Evolutionary conservation across 2,113 vertebrate species (phyloP).

Genomic region (Labeo rohita): DNA sequence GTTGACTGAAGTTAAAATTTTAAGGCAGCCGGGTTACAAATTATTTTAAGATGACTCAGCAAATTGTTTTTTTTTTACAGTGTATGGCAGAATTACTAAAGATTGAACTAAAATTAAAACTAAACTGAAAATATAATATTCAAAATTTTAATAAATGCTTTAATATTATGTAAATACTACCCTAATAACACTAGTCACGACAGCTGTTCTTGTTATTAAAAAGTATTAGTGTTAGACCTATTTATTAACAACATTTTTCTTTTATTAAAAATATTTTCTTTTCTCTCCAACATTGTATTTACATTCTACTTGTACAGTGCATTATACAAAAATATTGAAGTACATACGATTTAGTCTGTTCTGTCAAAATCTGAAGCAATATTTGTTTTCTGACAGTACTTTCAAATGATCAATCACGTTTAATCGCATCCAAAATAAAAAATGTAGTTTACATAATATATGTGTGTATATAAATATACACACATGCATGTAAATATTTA

Average conservation of each 20-base stretch:
- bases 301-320: neutral
- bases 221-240: neutral
- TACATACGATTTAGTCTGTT: neutral
- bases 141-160: neutral
- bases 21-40: too few relatives aligned
- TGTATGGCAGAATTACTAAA: neutral
- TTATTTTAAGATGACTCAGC: too few relatives aligned
- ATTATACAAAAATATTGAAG: neutral
- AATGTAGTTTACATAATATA: too few relatives aligned
- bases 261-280: neutral
- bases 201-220: neutral
- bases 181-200: neutral
- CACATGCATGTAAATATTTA: too few relatives aligned
- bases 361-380: neutral
- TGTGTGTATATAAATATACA: too few relatives aligned
- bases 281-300: neutral
- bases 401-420: too few relatives aligned
- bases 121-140: neutral
- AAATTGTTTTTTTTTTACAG: too few relatives aligned
- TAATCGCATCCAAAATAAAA: too few relatives aligned
- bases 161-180: neutral
- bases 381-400: neutral
- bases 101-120: neutral
- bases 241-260: neutral
- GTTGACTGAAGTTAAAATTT: too few relatives aligned